phyloP scores from a whole-genome alignment of 2,888 invertebrate species.

The Dastarcus helophoroides region DNA sequence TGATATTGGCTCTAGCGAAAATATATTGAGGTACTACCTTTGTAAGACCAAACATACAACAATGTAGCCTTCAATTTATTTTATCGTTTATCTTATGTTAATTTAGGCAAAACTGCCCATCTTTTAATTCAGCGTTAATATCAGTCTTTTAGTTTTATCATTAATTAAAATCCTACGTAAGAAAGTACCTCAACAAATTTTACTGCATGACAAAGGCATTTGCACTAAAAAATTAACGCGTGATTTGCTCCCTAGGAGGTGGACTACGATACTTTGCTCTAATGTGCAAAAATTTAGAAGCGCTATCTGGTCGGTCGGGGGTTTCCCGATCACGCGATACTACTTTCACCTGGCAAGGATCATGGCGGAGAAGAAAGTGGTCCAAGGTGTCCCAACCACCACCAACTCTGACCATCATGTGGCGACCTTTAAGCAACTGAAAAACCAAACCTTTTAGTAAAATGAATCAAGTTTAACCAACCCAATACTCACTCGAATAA shows the following conservation, averaged over 20 bases:
- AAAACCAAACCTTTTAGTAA: constrained; percentile 23
- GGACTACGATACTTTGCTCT: constrained; percentile 63
- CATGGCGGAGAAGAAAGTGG: constrained; percentile 80
- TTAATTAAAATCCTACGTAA: too few relatives aligned
- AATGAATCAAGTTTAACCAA: background rate
- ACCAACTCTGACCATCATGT: constrained; percentile 92
- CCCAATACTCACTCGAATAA: constrained; percentile 60
- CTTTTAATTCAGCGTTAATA: too few relatives aligned
- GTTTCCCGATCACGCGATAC: constrained; percentile 29
- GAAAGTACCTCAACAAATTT: too few relatives aligned
- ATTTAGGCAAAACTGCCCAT: too few relatives aligned
- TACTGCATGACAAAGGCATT: too few relatives aligned
- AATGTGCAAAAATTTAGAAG: constrained; percentile 51
- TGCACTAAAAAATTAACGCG: constrained; percentile 22
- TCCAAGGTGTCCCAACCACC: constrained; percentile 92
- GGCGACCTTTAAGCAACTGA: constrained; percentile 78
- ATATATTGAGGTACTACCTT: too few relatives aligned
- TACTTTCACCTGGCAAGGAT: constrained; percentile 65
- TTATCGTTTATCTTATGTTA: too few relatives aligned
- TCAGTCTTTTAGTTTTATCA: too few relatives aligned
- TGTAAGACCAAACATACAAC: too few relatives aligned
- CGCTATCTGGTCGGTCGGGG: constrained; percentile 26
- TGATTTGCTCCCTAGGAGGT: constrained; percentile 48
- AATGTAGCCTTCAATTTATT: too few relatives aligned
- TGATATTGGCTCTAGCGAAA: too few relatives aligned